Percentiles rank a stretch among this genome's conserved stretches.
These are phyloP conservation scores for Perca schrenkii DNA, from an alignment of 2,113 vertebrate genomes.

Conservation along the genomic window DNA sequence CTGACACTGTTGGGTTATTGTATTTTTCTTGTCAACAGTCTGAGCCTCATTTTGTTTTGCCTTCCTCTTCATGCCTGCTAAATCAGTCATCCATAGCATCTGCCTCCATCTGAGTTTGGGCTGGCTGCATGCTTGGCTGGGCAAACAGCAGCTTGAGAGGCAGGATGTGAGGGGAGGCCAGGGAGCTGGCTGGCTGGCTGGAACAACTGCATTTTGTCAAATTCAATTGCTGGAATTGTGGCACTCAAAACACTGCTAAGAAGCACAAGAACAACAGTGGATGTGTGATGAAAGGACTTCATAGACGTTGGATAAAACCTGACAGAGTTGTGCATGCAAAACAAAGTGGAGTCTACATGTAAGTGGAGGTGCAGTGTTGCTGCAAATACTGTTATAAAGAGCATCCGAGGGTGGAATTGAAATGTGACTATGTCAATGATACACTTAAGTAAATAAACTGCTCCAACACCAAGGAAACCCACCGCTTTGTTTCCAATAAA, in stretches of 20 bases:
- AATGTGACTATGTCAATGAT: conserved; percentile 17
- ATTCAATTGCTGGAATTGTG: conserved; percentile 53
- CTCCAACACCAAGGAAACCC: conserved; percentile 7
- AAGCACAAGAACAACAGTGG: conserved; percentile 30
- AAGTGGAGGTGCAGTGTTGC: conserved; percentile 4
- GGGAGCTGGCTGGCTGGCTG: conserved; percentile 24
- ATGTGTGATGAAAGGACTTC: conserved; percentile 1
- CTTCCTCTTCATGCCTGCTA: conserved; percentile 27
- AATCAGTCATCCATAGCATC: conserved; percentile 66
- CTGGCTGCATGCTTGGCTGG: conserved; percentile 63
- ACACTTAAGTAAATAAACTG: conserved; percentile 37
- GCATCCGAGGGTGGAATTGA: background rate
- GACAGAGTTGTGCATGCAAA: background rate
- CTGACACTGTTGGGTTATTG: conserved; percentile 33
- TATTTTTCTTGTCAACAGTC: conserved; percentile 47
- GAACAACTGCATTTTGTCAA: conserved; percentile 52
- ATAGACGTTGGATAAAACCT: background rate
- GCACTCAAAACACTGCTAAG: conserved; percentile 34
- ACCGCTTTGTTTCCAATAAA: conserved; percentile 43
- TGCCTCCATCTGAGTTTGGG: conserved; percentile 60
- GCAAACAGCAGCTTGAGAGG: conserved; percentile 67
- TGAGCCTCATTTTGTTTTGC: conserved; percentile 38
- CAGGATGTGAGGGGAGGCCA: conserved; percentile 46
- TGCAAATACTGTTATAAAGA: background rate
- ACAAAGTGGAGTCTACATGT: background rate